phyloP scores from a whole-genome alignment of 2,888 invertebrate genomes.

The Cryptocephalus primarius region DNA sequence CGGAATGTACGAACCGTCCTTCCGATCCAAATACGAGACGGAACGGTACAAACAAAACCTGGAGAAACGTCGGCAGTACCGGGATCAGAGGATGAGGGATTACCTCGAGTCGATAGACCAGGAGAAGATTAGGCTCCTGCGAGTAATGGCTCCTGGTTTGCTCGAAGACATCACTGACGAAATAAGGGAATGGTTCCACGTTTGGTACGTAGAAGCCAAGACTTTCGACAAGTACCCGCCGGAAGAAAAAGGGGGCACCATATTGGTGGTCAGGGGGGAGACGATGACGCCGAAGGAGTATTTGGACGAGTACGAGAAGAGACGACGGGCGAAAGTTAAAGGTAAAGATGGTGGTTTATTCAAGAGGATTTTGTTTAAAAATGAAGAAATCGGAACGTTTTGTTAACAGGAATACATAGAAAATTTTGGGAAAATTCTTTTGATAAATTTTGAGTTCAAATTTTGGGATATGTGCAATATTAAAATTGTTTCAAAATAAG shows the following conservation, averaged over 20 bases:
- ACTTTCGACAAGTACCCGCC: conserved; percentile 65
- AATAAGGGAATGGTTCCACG: conserved; percentile 61
- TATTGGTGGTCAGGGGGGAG: conserved; percentile 47
- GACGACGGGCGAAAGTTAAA: conserved; percentile 24
- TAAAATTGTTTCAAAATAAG: too few species aligned
- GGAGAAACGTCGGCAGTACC: conserved; percentile 38
- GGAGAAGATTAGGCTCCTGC: conserved; percentile 42
- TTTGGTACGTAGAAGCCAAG: conserved; percentile 48
- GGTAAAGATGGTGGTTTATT: conserved; percentile 7
- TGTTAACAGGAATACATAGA: too few species aligned
- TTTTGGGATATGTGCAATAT: too few species aligned
- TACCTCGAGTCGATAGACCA: conserved; percentile 38
- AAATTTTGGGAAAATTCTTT: too few species aligned
- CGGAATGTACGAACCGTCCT: conserved; percentile 47
- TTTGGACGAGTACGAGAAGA: conserved; percentile 32
- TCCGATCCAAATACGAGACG: conserved; percentile 38
- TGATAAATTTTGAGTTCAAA: too few species aligned
- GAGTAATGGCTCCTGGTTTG: conserved; percentile 45
- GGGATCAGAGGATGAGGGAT: conserved; percentile 38
- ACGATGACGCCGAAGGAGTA: conserved; percentile 50
- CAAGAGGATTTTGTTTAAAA: too few species aligned
- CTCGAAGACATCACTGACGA: conserved; percentile 68
- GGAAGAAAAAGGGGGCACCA: conserved; percentile 57
- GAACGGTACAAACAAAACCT: conserved; percentile 39
- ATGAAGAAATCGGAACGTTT: too few species aligned